Conservation (phyloP, 2,888 invertebrate genomes). For the Aromia moschata region DNA sequence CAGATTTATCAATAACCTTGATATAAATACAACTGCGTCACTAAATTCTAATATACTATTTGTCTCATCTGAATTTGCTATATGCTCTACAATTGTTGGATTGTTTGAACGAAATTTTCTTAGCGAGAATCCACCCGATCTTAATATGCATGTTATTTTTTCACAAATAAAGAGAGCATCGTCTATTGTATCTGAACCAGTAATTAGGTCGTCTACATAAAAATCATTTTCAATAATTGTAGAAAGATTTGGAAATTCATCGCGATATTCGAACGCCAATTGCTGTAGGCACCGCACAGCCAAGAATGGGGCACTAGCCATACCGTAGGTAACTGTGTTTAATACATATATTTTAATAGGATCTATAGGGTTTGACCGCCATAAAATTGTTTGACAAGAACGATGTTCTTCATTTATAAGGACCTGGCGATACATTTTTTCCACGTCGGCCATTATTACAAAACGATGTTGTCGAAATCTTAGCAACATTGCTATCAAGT, state of each 20-base stretch:
- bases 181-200: conserved; percentile 9
- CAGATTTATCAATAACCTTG: not conserved
- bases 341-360: not conserved
- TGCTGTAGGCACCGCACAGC: not conserved
- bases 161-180: not conserved
- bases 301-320: conserved; percentile 16
- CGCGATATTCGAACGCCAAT: not conserved
- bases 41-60: not conserved
- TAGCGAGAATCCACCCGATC: not conserved
- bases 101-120: conserved; percentile 4
- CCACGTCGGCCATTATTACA: conserved; percentile 23
- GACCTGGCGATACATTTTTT: conserved; percentile 29
- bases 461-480: conserved; percentile 19
- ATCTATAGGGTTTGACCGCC: conserved; percentile 9
- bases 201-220: conserved; percentile 25
- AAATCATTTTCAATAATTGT: conserved; percentile 16
- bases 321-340: conserved; percentile 27
- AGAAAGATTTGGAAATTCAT: not conserved
- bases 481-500: conserved; percentile 17
- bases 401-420: not conserved
- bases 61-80: not conserved
- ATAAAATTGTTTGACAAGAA: conserved; percentile 20
- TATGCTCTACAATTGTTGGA: not conserved
- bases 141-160: not conserved
- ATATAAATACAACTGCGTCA: conserved; percentile 2